A percentile compares a stretch with the other conserved stretches of the same genome.
phyloP scores from a whole-genome alignment of 2,113 vertebrate genomes.

The Prionailurus viverrinus region DNA sequence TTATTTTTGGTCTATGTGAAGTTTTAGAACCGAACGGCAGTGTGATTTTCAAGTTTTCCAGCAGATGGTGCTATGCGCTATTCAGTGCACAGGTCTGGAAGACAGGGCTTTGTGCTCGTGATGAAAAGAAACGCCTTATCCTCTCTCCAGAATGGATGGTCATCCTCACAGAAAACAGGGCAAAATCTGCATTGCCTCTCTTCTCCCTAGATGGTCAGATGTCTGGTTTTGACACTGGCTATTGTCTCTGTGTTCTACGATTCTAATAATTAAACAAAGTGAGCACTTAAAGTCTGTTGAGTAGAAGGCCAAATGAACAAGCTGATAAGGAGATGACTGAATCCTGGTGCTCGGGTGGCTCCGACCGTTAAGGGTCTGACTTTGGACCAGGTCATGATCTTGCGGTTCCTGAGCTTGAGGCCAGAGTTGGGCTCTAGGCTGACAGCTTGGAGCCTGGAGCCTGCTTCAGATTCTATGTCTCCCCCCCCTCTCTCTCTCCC shows the following conservation, averaged over 20 bases:
- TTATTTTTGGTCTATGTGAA: background rate
- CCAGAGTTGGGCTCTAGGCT: no score
- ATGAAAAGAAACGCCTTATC: background rate
- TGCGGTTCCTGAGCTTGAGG: no score
- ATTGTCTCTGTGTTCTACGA: no score
- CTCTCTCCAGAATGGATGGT: background rate
- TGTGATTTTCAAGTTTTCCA: background rate
- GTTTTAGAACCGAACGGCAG: background rate
- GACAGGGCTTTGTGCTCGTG: background rate
- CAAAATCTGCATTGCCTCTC: background rate
- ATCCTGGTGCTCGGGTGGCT: no score
- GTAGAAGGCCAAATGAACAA: background rate
- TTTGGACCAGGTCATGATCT: no score
- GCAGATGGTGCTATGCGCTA: background rate
- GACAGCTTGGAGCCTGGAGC: no score
- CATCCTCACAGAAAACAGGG: background rate
- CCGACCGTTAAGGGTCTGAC: no score
- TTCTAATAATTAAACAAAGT: background rate
- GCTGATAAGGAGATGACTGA: background rate
- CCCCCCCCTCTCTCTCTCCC: no score
- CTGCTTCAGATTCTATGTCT: no score
- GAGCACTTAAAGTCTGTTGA: no score
- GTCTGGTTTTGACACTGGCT: background rate
- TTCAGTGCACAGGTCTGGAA: background rate
- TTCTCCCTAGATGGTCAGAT: background rate